A percentile compares a stretch with the other conserved stretches of the same genome.
These are phyloP conservation scores for Alethe diademata DNA, from an alignment of 2,113 vertebrate genomes.

Conservation along the genomic window DNA sequence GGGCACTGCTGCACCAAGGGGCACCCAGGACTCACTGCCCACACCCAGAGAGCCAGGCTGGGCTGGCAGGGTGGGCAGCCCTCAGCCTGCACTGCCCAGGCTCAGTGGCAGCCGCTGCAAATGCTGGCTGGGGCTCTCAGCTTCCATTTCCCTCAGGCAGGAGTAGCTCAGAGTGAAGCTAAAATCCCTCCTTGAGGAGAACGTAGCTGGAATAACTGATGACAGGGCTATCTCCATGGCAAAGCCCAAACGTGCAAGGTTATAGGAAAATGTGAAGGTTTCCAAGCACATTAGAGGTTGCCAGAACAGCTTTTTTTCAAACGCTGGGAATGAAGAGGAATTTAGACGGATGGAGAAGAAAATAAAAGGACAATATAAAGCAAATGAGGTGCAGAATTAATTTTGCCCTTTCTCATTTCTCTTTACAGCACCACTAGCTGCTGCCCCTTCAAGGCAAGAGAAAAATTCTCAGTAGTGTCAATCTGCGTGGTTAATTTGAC, in stretches of 20 bases:
- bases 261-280: not conserved
- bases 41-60: not conserved
- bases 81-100: accelerated
- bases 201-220: not conserved
- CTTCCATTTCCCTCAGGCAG: not conserved
- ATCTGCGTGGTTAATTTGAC: not conserved
- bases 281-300: not conserved
- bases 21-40: accelerated
- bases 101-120: not conserved
- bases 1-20: not conserved
- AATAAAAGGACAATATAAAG: not conserved
- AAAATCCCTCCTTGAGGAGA: not conserved
- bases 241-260: not conserved
- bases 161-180: not conserved
- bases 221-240: not conserved
- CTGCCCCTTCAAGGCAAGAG: not conserved
- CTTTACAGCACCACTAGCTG: not conserved
- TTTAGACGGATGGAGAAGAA: not conserved
- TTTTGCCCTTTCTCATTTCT: not conserved
- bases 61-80: not conserved
- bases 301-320: not conserved
- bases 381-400: not conserved
- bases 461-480: not conserved
- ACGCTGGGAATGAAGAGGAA: not conserved
- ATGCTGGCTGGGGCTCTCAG: not conserved